Percentiles rank a stretch among this genome's conserved stretches.
Evolutionary conservation across 2,888 invertebrate species (phyloP).

Genomic region (Zonitis immaculata): DNA sequence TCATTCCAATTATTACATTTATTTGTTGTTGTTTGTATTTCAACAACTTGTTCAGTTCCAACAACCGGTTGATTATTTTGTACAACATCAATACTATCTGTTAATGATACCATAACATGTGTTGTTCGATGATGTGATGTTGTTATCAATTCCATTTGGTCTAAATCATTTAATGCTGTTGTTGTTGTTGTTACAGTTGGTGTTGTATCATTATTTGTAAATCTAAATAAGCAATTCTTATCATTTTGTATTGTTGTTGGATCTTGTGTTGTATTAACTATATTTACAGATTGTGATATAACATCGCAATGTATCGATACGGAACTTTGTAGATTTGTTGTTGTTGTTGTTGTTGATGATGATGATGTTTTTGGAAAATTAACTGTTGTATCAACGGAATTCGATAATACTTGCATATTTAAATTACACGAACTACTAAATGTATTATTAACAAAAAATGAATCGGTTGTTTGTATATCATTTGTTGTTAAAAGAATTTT

Average conservation of each 20-base stretch:
- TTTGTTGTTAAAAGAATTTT: background rate
- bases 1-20: slow-evolving; percentile 3
- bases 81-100: background rate
- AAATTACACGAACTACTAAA: slow-evolving; percentile 1
- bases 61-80: background rate
- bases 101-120: slow-evolving; percentile 4
- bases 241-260: background rate
- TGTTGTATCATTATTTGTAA: slow-evolving; percentile 5
- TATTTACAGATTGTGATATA: background rate
- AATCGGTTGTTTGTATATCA: background rate
- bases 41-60: background rate
- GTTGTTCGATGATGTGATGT: slow-evolving; percentile 4
- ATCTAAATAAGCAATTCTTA: slow-evolving; percentile 9
- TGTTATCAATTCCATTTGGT: slow-evolving; percentile 7
- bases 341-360: background rate
- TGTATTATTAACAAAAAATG: slow-evolving; percentile 2
- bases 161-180: slow-evolving; percentile 4
- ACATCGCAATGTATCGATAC: slow-evolving; percentile 3
- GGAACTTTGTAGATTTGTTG: background rate
- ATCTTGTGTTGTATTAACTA: background rate
- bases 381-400: slow-evolving; percentile 4
- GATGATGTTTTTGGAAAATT: slow-evolving; percentile 3
- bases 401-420: slow-evolving; percentile 6
- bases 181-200: slow-evolving; percentile 6
- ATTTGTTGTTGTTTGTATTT: slow-evolving; percentile 9